Evolutionary conservation across 2,113 vertebrate species (phyloP).

Genomic region (Urocitellus parryii): DNA sequence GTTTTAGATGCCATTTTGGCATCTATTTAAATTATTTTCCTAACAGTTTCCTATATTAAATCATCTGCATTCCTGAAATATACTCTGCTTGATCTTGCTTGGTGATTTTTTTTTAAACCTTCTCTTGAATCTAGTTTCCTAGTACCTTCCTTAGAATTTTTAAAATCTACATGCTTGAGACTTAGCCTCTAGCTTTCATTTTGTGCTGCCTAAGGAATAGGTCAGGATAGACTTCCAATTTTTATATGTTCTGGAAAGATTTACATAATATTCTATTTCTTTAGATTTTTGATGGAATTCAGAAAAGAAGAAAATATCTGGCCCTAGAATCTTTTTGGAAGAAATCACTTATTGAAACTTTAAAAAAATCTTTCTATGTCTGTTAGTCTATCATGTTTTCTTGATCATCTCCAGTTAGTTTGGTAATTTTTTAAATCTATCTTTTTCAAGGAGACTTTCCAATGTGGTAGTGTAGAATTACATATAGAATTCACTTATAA

Average conservation of each 20-base stretch:
- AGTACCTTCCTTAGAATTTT: conserved; percentile 37
- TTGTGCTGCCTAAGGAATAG: neutral
- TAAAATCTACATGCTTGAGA: conserved; percentile 16
- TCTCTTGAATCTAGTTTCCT: conserved; percentile 8
- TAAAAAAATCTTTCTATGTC: neutral
- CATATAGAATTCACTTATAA: neutral
- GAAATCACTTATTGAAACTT: conserved; percentile 39
- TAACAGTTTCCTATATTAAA: conserved; percentile 60
- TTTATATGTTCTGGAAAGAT: conserved; percentile 19
- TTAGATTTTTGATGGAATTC: conserved; percentile 46
- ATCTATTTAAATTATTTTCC: conserved; percentile 59
- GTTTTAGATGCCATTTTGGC: conserved; percentile 65
- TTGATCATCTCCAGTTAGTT: conserved; percentile 1
- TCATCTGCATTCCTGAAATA: conserved; percentile 51
- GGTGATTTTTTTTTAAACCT: neutral
- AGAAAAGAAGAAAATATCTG: conserved; percentile 26
- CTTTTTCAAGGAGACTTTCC: conserved; percentile 43
- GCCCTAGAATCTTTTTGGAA: conserved; percentile 30
- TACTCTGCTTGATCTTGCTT: neutral
- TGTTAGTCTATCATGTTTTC: neutral
- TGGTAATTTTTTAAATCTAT: neutral
- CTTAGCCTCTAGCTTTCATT: neutral
- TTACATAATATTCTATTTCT: conserved; percentile 37
- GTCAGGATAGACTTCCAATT: conserved; percentile 24
- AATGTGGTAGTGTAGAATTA: neutral